phyloP scores from a whole-genome alignment of 2,888 invertebrate genomes.

The Cephus runcator region DNA sequence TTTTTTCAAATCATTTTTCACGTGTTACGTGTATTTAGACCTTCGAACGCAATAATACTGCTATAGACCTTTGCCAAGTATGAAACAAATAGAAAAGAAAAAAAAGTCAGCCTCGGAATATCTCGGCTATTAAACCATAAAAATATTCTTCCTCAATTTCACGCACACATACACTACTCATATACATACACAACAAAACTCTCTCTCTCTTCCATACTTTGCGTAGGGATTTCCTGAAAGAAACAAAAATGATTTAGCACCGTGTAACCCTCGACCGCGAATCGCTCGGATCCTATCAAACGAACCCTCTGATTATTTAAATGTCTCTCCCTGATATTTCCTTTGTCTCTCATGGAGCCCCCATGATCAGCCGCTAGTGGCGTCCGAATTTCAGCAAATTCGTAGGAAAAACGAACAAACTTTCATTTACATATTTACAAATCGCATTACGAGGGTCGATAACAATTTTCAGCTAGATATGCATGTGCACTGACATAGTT shows the following conservation, averaged over 20 bases:
- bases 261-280: conserved; percentile 5
- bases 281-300: neutral
- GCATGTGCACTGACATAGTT: neutral
- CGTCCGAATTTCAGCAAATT: neutral
- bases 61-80: neutral
- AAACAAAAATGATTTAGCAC: conserved; percentile 30
- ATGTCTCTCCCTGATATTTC: neutral
- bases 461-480: neutral
- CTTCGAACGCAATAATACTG: conserved; percentile 4
- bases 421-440: conserved; percentile 33
- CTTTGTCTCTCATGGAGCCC: neutral
- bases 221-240: neutral
- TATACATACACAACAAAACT: neutral
- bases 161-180: neutral
- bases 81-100: neutral
- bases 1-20: conserved; percentile 16
- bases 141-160: neutral
- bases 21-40: neutral
- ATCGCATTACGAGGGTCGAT: conserved; percentile 5
- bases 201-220: neutral
- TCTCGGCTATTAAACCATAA: neutral
- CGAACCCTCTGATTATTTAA: neutral
- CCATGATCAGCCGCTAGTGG: neutral
- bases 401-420: conserved; percentile 10
- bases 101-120: neutral